Evolutionary conservation across 2,888 invertebrate genomes (phyloP), one percentile per base, ranked within the genome.

Genomic region (Pristionchus fissidentatus): DNA sequence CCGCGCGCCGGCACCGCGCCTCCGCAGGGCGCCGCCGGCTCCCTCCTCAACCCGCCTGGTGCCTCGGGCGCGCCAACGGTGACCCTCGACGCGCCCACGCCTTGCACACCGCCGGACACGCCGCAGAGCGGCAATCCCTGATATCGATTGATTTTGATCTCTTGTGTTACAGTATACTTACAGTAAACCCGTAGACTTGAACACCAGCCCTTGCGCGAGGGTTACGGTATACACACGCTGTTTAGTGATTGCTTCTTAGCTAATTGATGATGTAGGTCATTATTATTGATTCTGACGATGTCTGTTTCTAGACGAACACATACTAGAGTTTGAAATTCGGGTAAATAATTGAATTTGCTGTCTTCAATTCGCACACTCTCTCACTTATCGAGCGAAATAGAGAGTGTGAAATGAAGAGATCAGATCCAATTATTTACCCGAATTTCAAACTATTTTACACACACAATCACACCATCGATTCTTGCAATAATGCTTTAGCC

Each of bases 91-190:
- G 46, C 46, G 46, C 62, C 80, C 46, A 81, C 80, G 26, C 80
- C 80, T 8, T 41, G 62, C 32, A 81, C 80, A 7, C 80, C 80
- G 22, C 80, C 80, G 4, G 80, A 81, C 46, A 81, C 80, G 19
- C 80, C 80, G 60, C 46, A 35, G n/a, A 81, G 80, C 41, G 43
- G 57, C 26, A 43, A 79, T 19, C 52, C 46, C 15, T 77, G 49
- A 77, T 49, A 15, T 46, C 41, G 66, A 41, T 66, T 15, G 49
- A 10, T 49, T 49, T 49, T 19, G n/a, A n/a, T n/a, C n/a, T n/a
- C n/a, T n/a, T n/a, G n/a, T n/a, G n/a, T n/a, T n/a, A n/a, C n/a
- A n/a, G n/a, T n/a, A n/a, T n/a, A n/a, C n/a, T n/a, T n/a, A n/a
- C n/a, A n/a, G n/a, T n/a, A n/a, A n/a, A n/a, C 49, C 13, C 49